Conservation (phyloP, 2,113 vertebrate species). For the Saccopteryx leptura region DNA sequence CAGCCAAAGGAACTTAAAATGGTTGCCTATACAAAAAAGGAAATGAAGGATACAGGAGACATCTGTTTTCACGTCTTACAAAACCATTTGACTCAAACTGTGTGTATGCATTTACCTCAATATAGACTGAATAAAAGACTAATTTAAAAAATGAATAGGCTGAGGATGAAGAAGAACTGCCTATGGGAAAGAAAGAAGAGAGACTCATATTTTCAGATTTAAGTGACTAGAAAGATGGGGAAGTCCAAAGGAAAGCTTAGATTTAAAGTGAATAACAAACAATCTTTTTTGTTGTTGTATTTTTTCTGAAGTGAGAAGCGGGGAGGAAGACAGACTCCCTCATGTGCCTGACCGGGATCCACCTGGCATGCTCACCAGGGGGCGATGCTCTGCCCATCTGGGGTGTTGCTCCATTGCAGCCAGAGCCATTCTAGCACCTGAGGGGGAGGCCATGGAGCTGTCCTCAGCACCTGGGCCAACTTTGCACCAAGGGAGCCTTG, state of each 20-base stretch:
- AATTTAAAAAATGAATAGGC: not conserved
- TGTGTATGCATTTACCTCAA: not conserved
- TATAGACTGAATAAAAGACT: not conserved
- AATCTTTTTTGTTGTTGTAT: too few relatives aligned
- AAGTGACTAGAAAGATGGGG: not conserved
- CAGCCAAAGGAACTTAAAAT: not conserved
- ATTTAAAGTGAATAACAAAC: conserved; percentile 17
- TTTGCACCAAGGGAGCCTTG: too few relatives aligned
- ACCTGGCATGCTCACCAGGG: too few relatives aligned
- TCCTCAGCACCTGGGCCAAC: too few relatives aligned
- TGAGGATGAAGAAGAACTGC: not conserved
- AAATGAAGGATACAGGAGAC: not conserved
- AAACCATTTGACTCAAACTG: not conserved
- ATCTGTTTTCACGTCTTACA: not conserved
- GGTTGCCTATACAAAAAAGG: not conserved
- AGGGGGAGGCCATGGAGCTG: too few relatives aligned
- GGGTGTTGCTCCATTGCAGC: too few relatives aligned
- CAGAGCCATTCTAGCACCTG: too few relatives aligned
- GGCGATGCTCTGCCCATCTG: too few relatives aligned
- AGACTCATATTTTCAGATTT: not conserved
- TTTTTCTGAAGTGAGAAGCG: too few relatives aligned
- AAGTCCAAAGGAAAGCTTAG: not conserved
- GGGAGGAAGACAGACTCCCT: too few relatives aligned
- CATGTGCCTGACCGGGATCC: too few relatives aligned
- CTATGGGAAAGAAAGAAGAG: not conserved